phyloP scores from a whole-genome alignment of 2,888 invertebrate species.

The Acanthosepion esculentum region DNA sequence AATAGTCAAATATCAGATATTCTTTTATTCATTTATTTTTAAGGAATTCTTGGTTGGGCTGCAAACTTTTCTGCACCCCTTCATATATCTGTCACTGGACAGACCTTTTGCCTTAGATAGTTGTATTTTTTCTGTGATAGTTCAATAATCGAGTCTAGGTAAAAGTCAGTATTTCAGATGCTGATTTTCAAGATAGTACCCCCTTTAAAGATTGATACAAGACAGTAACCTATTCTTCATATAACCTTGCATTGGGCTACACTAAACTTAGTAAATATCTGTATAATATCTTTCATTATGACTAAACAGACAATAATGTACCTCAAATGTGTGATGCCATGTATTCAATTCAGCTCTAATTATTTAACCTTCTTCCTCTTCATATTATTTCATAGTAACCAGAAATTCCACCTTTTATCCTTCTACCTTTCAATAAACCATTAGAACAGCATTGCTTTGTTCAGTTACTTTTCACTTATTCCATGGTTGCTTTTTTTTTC shows the following conservation, averaged over 20 bases:
- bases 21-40: no score
- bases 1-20: no score
- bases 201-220: not conserved
- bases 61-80: no score
- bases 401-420: not conserved
- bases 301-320: not conserved
- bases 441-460: no score
- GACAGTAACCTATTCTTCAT: not conserved
- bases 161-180: not conserved
- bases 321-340: not conserved
- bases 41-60: no score
- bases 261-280: not conserved
- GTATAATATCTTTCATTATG: not conserved
- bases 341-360: not conserved
- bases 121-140: not conserved
- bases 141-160: not conserved
- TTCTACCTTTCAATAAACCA: not conserved
- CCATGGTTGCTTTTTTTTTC: not conserved
- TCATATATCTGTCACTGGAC: not conserved
- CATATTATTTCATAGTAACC: not conserved
- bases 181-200: not conserved
- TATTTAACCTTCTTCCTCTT: not conserved
- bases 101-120: not conserved
- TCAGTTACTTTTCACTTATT: not conserved
- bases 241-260: not conserved